Base-by-base conservation (phyloP, 2,888 invertebrate species). In the Ptychoptera contaminata region DNA sequence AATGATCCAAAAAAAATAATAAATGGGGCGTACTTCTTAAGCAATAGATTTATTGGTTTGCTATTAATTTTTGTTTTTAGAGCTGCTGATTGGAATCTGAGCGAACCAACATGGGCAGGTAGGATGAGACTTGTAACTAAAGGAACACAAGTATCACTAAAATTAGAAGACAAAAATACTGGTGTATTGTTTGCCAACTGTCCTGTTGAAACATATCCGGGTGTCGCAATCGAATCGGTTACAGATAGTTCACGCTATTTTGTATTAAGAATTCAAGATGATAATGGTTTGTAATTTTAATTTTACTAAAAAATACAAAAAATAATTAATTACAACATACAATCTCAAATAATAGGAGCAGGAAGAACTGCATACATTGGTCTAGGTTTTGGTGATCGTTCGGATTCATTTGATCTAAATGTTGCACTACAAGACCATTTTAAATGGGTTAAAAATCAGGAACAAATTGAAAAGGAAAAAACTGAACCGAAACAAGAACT, bases 41-140 rank as follows among this genome's bases (percentile, higher is more conserved):
- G 35, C 16, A 15, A 35, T 14, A 31, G 30, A 34, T n/a, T 45
- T 42, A 16, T 42, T 29, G 30, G 16, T 23, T 8, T 16, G n/a
- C 41, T 11, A 11, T 44, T 45, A 36, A 35, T 15, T 40, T 12
- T 41, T 41, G 1, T 32, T 31, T 36, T 30, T 63, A 97, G 98
- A 70, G 98, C 98, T 54, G 92, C 94, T 41, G 98, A 99, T 67
- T 99, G 98, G 98, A 96, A 92, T 69, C 71, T 99, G 46, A 86
- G 91, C 58, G 84, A 84, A 55, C 98, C 98, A n/a, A 86, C 94
- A 59, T 99, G 97, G 97, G 91, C 91, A 16, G 97, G 98, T 15
- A 77, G 98, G 50, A 80, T 99, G 80, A 74, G 94, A 51, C 70
- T 98, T 43, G 86, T 96, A 37, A 74, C 88, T 2, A 87, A 88